phyloP scores from a whole-genome alignment of 2,888 invertebrate species.

The Tetrapedia diversipes region DNA sequence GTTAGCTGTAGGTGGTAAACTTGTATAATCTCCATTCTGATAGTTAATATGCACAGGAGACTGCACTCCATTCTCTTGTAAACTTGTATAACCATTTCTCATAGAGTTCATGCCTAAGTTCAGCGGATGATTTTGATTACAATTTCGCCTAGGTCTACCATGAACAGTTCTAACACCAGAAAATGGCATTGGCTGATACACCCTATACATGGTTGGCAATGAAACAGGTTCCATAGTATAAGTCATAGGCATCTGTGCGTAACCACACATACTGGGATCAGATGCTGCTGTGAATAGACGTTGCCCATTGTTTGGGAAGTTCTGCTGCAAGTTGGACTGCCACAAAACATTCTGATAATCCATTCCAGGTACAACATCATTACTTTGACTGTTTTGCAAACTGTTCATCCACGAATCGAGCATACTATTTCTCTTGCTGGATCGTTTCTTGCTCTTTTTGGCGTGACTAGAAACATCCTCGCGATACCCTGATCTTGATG shows the following conservation, averaged over 20 bases:
- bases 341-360: slow-evolving; percentile 76
- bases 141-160: slow-evolving; percentile 68
- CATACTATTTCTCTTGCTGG: slow-evolving; percentile 42
- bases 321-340: slow-evolving; percentile 69
- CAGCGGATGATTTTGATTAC: slow-evolving; percentile 59
- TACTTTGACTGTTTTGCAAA: slow-evolving; percentile 37
- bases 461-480: slow-evolving; percentile 54
- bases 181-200: slow-evolving; percentile 83
- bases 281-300: slow-evolving; percentile 84
- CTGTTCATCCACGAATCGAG: slow-evolving; percentile 43
- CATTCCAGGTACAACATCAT: slow-evolving; percentile 51
- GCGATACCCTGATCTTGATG: slow-evolving; percentile 53
- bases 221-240: slow-evolving; percentile 87
- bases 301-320: slow-evolving; percentile 76
- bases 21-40: slow-evolving; percentile 85
- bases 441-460: slow-evolving; percentile 70
- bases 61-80: slow-evolving; percentile 74
- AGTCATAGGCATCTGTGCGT: slow-evolving; percentile 82
- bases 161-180: slow-evolving; percentile 72
- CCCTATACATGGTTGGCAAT: slow-evolving; percentile 85
- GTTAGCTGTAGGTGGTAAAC: slow-evolving; percentile 89
- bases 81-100: slow-evolving; percentile 75
- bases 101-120: slow-evolving; percentile 46
- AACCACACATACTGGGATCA: slow-evolving; percentile 82
- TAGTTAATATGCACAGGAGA: slow-evolving; percentile 66